Percentiles rank a stretch among this genome's conserved stretches.
Evolutionary conservation across 1,140 invertebrate species (phyloP).

Genomic region (Drosophila kikkawai): DNA sequence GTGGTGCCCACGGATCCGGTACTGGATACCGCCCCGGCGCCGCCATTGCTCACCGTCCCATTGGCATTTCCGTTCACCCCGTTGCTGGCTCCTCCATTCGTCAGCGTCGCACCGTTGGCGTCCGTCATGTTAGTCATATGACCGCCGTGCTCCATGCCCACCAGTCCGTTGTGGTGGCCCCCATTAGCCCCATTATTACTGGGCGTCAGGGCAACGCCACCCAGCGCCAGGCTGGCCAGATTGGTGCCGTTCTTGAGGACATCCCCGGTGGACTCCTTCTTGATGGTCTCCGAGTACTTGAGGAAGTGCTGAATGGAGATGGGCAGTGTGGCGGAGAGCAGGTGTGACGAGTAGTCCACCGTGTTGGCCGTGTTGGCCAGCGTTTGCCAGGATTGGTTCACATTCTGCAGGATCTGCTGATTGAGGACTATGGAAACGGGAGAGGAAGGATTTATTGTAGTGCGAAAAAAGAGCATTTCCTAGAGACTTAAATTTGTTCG

Average conservation of each 20-base stretch:
- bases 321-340: conserved; percentile 85
- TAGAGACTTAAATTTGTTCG: neutral
- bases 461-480: neutral
- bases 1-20: conserved; percentile 70
- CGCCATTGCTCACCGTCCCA: conserved; percentile 66
- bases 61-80: conserved; percentile 76
- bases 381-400: conserved; percentile 85
- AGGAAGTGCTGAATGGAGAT: conserved; percentile 85
- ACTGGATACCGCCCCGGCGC: conserved; percentile 66
- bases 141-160: conserved; percentile 77
- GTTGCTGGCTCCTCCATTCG: conserved; percentile 64
- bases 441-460: conserved; percentile 2
- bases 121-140: conserved; percentile 80
- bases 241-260: conserved; percentile 84
- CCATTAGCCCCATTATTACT: conserved; percentile 71
- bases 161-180: conserved; percentile 70
- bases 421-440: conserved; percentile 71
- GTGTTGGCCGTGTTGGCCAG: conserved; percentile 84
- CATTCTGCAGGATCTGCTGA: conserved; percentile 85
- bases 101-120: conserved; percentile 63
- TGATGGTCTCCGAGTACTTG: conserved; percentile 85
- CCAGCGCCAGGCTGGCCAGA: conserved; percentile 79
- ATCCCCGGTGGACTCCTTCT: conserved; percentile 84
- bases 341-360: conserved; percentile 85
- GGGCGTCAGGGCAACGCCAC: conserved; percentile 75